Evolutionary conservation across 1,140 invertebrate species (phyloP), one percentile per base, ranked within the genome.

Genomic region (Lutraria rhynchaena): DNA sequence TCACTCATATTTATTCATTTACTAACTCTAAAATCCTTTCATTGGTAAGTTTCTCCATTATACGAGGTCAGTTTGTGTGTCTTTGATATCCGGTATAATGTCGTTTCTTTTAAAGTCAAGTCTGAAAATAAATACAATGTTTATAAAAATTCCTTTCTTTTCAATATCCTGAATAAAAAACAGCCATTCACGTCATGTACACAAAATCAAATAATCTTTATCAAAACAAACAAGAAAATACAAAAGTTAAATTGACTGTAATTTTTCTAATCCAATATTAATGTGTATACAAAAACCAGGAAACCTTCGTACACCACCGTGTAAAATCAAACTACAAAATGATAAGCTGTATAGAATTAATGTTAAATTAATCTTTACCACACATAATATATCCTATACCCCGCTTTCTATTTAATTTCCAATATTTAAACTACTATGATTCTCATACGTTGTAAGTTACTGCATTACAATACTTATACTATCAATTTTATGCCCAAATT

Each of bases 331-430:
- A 29, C 33, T 67, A 27, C 22, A 31, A 27, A 67, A n/a, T 22
- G 63, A 67, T 67, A 67, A 67, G 63, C 27, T 49, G 9, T 33
- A 15, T 44, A 41, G 44, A 67, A 46, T 27, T 27, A 63, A 67
- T 46, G 33, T 29, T 37, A 67, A 67, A 67, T 4, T 67, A 67
- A 67, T 67, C 63, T 67, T n/a, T n/a, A n/a, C n/a, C n/a, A n/a
- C n/a, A n/a, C n/a, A n/a, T n/a, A n/a, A n/a, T n/a, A n/a, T n/a
- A n/a, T n/a, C n/a, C n/a, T n/a, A n/a, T n/a, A n/a, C n/a, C n/a
- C n/a, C n/a, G n/a, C n/a, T n/a, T n/a, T n/a, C n/a, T n/a, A n/a
- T n/a, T n/a, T n/a, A n/a, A n/a, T n/a, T n/a, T n/a, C n/a, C n/a
- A n/a, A n/a, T n/a, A n/a, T n/a, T 41, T 41, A 41, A 7, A 41